These are phyloP conservation scores for Acrocephalus kingi DNA, from an alignment of 2,113 vertebrate genomes.

Conservation along the genomic window DNA sequence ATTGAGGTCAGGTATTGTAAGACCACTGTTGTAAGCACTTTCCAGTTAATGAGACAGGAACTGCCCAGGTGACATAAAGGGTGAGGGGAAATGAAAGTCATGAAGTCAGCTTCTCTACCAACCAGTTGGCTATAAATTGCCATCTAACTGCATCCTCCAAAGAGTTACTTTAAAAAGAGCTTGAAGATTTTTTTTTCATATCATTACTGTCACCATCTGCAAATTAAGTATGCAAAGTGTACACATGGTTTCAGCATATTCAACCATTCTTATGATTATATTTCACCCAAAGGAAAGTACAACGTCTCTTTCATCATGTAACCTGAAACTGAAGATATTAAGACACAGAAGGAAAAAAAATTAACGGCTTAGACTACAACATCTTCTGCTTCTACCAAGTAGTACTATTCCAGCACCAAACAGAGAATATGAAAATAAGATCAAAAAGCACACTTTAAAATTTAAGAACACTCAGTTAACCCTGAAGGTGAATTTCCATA, in stretches of 20 bases:
- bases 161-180: background rate
- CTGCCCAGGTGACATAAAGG: background rate
- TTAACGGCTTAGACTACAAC: background rate
- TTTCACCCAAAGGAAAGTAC: background rate
- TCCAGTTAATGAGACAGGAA: background rate
- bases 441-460: constrained; percentile 28
- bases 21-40: background rate
- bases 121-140: background rate
- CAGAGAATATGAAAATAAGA: background rate
- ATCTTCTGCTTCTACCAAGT: background rate
- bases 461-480: constrained; percentile 38
- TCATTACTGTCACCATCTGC: background rate
- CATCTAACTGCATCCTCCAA: background rate
- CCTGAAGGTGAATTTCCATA: constrained; percentile 45
- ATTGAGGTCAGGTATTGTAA: background rate
- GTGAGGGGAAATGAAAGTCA: background rate
- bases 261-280: background rate
- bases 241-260: background rate
- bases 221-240: background rate
- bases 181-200: background rate
- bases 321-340: background rate
- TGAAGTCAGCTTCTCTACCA: background rate
- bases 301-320: background rate
- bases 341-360: background rate
- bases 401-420: background rate